Conservation (phyloP, 2,888 invertebrate species). For the Eretmocerus hayati region DNA sequence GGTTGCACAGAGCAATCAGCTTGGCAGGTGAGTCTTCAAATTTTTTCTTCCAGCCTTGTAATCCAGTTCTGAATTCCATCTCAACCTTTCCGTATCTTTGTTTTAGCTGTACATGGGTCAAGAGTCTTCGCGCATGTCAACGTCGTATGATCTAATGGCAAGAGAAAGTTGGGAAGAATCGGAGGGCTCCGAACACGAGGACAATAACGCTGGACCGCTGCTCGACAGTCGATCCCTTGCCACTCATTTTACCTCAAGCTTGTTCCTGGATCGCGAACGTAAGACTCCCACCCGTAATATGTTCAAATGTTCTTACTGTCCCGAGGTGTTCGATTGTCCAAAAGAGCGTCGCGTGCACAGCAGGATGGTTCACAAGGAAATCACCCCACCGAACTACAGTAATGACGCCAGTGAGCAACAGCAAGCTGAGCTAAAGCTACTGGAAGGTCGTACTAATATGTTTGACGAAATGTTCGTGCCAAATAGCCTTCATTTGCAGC, state of each 20-base stretch:
- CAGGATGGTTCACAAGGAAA: slow-evolving; percentile 51
- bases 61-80: slow-evolving; percentile 2
- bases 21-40: slow-evolving; percentile 56
- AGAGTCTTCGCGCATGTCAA: slow-evolving; percentile 50
- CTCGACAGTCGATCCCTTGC: slow-evolving; percentile 44
- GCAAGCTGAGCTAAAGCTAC: slow-evolving; percentile 35
- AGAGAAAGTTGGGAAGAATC: slow-evolving; percentile 63
- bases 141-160: slow-evolving; percentile 60
- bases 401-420: slow-evolving; percentile 31
- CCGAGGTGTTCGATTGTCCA: slow-evolving; percentile 53
- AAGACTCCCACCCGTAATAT: slow-evolving; percentile 46
- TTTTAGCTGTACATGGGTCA: slow-evolving; percentile 53
- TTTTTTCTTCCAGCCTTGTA: neutral
- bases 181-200: slow-evolving; percentile 58
- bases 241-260: slow-evolving; percentile 43
- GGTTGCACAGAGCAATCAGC: slow-evolving; percentile 73
- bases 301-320: slow-evolving; percentile 56
- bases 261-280: slow-evolving; percentile 41
- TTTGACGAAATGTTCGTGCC: slow-evolving; percentile 44
- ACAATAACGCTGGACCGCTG: slow-evolving; percentile 36
- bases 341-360: slow-evolving; percentile 61
- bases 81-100: slow-evolving; percentile 8
- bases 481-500: slow-evolving; percentile 36
- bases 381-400: slow-evolving; percentile 40
- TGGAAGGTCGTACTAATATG: slow-evolving; percentile 41